These are phyloP conservation scores for Pollenia griseotomentosa DNA, from an alignment of 2,888 invertebrate genomes.

Conservation along the genomic window DNA sequence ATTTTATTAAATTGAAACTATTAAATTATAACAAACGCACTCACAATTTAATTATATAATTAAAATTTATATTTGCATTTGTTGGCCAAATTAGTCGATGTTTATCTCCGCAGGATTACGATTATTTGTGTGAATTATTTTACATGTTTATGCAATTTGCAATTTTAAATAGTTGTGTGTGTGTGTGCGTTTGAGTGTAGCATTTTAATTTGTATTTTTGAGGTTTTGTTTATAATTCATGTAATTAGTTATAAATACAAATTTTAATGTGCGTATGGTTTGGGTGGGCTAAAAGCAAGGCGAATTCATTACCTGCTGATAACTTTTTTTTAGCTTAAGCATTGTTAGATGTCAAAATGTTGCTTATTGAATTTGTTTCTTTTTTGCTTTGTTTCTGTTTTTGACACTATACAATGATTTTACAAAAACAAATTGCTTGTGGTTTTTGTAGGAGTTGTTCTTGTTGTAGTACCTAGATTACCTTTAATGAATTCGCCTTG, in stretches of 20 bases:
- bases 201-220: constrained; percentile 23
- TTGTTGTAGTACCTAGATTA: too few species aligned
- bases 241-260: constrained; percentile 17
- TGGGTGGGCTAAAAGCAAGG: neutral
- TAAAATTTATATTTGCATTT: neutral
- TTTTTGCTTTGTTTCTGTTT: too few species aligned
- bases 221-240: constrained; percentile 17
- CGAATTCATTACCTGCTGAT: too few species aligned
- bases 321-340: too few species aligned
- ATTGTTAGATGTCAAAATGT: too few species aligned
- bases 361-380: too few species aligned
- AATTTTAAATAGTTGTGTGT: neutral
- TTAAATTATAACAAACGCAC: neutral
- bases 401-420: too few species aligned
- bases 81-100: neutral
- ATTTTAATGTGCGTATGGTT: neutral
- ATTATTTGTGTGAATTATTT: neutral
- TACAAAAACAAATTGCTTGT: too few species aligned
- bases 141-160: neutral
- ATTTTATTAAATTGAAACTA: neutral
- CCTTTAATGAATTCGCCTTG: neutral
- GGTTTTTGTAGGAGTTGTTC: too few species aligned
- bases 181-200: neutral
- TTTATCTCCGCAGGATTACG: neutral
- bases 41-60: constrained; percentile 14